These are phyloP conservation scores for Myotis daubentonii DNA, from an alignment of 2,797 vertebrate genomes.

Conservation along the genomic window DNA sequence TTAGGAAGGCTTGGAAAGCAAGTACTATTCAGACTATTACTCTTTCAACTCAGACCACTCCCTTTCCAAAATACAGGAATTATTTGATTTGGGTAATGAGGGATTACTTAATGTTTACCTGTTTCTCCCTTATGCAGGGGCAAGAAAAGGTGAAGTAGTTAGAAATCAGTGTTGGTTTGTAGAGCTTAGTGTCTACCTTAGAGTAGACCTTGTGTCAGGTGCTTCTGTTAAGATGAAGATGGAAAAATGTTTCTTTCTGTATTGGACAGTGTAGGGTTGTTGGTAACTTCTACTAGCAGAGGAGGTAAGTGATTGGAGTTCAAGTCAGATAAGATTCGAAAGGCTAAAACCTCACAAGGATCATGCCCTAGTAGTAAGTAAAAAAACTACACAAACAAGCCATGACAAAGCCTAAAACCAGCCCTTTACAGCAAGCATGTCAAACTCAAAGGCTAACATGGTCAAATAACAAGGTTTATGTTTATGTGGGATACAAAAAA, in stretches of 20 bases:
- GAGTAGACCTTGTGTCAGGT: not conserved
- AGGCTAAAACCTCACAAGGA: not conserved
- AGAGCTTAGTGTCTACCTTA: not conserved
- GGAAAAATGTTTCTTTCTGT: not conserved
- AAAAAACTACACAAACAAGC: not conserved
- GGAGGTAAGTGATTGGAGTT: conserved; percentile 11
- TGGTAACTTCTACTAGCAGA: not conserved
- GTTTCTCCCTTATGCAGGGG: not conserved
- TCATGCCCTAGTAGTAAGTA: not conserved
- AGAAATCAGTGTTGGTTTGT: not conserved
- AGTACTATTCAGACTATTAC: not conserved
- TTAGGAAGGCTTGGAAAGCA: conserved; percentile 1
- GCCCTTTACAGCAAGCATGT: not conserved
- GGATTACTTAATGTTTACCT: not conserved
- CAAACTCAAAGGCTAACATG: no score
- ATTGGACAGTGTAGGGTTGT: not conserved
- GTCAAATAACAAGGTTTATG: no score
- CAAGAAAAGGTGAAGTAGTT: conserved; percentile 8
- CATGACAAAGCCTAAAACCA: conserved; percentile 7
- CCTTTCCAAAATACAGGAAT: not conserved
- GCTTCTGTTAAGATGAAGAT: not conserved
- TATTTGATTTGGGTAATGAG: not conserved
- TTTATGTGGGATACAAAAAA: no score
- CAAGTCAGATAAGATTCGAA: not conserved
- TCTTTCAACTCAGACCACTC: not conserved